These are phyloP conservation scores for Holcopasites calliopsidis DNA, from an alignment of 1,140 invertebrate genomes.

Conservation along the genomic window DNA sequence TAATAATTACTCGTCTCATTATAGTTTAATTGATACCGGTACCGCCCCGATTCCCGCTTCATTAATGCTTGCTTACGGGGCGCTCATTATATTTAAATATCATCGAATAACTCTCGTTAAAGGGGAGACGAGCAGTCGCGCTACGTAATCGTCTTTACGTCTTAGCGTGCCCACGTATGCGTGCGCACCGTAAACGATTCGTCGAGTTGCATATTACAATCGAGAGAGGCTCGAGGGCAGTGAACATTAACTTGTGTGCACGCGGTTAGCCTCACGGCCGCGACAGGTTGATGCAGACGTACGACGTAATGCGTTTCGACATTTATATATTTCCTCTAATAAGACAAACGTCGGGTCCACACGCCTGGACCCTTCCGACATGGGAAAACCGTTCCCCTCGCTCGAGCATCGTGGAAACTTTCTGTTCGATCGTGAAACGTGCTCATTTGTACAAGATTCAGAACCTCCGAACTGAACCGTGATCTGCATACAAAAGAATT, in stretches of 20 bases:
- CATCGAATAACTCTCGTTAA: constrained; percentile 75
- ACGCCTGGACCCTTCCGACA: constrained; percentile 2
- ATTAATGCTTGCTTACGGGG: constrained; percentile 75
- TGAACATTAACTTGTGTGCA: neutral
- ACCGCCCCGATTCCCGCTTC: constrained; percentile 67
- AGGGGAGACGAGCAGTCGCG: constrained; percentile 44
- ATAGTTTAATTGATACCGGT: constrained; percentile 77
- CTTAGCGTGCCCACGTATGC: constrained; percentile 30
- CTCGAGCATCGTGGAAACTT: constrained; percentile 58
- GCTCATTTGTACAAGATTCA: constrained; percentile 18
- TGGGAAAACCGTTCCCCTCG: constrained; percentile 51
- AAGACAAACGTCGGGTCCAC: constrained; percentile 54
- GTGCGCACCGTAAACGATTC: neutral
- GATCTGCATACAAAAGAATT: neutral
- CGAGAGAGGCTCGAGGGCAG: constrained; percentile 5
- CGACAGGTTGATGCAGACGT: constrained; percentile 63
- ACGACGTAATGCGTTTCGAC: constrained; percentile 57
- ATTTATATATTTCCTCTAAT: constrained; percentile 67
- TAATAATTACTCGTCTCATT: constrained; percentile 77
- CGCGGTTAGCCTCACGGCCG: neutral
- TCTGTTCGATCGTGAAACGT: constrained; percentile 30
- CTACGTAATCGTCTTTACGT: constrained; percentile 54
- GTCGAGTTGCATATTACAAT: neutral
- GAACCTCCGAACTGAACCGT: constrained; percentile 31
- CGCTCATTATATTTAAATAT: constrained; percentile 76